These are phyloP conservation scores for Scaptomyza graminum DNA, from an alignment of 1,140 invertebrate species.

Conservation along the genomic window DNA sequence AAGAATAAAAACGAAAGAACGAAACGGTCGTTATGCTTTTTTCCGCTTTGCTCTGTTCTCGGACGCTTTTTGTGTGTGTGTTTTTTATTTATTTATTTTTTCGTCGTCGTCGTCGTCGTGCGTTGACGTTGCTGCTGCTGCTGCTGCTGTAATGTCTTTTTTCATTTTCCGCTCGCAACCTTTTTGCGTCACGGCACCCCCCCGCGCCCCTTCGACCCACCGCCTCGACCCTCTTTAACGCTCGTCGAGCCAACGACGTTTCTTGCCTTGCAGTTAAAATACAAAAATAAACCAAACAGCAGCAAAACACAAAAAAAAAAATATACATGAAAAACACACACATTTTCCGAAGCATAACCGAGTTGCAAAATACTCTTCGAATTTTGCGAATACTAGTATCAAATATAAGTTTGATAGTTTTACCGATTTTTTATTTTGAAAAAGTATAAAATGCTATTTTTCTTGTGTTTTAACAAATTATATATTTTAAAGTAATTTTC, in stretches of 20 bases:
- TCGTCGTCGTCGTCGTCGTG: slow-evolving; percentile 18
- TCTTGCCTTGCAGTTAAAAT: slow-evolving; percentile 45
- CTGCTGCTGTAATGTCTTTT: slow-evolving; percentile 73
- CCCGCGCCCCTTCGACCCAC: slow-evolving; percentile 1
- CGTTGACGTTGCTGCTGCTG: slow-evolving; percentile 18
- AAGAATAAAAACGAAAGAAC: slow-evolving; percentile 47
- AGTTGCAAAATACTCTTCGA: slow-evolving; percentile 15
- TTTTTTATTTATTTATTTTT: slow-evolving; percentile 69
- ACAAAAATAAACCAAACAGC: slow-evolving; percentile 14
- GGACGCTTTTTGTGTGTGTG: slow-evolving; percentile 75
- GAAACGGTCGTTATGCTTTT: slow-evolving; percentile 82
- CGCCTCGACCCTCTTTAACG: slow-evolving; percentile 3
- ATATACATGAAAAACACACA: slow-evolving; percentile 9
- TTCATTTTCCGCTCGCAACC: slow-evolving; percentile 79
- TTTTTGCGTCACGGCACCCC: slow-evolving; percentile 61
- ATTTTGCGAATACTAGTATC: no score
- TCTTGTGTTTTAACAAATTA: no score
- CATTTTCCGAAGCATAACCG: slow-evolving; percentile 2
- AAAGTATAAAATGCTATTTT: no score
- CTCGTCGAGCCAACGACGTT: slow-evolving; percentile 47
- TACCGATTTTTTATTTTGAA: no score
- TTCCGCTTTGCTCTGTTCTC: slow-evolving; percentile 59
- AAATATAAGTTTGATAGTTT: no score
- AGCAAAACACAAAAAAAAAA: slow-evolving; percentile 10
- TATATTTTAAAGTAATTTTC: no score